Conservation (phyloP, 2,888 invertebrate species). For the Argyresthia goedartella region DNA sequence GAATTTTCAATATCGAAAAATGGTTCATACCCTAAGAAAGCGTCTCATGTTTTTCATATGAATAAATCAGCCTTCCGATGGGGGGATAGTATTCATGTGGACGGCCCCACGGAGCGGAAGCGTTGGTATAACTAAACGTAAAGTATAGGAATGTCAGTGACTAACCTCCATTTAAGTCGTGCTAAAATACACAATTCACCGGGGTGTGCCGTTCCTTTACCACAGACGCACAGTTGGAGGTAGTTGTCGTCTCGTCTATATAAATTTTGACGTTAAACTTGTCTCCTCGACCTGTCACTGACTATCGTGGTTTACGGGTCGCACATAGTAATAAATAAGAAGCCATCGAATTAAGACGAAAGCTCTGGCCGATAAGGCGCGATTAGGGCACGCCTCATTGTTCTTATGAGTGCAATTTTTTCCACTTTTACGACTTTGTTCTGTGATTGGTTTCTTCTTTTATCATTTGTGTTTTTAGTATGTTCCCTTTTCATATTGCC, state of each 20-base stretch:
- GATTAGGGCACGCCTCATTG: constrained; percentile 53
- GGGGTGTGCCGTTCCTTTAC: too few relatives aligned
- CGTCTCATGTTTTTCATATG: constrained; percentile 63
- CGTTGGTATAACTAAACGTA: too few relatives aligned
- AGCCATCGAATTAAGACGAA: constrained; percentile 64
- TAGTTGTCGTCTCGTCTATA: constrained; percentile 58
- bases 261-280: constrained; percentile 59
- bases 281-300: constrained; percentile 26
- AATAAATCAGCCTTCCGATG: constrained; percentile 47
- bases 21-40: constrained; percentile 36
- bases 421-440: constrained; percentile 38
- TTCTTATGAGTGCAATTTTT: constrained; percentile 50
- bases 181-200: not conserved
- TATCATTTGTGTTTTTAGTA: not conserved
- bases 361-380: constrained; percentile 47
- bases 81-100: not conserved
- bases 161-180: not conserved
- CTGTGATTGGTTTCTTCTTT: constrained; percentile 25
- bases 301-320: constrained; percentile 61
- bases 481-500: too few relatives aligned
- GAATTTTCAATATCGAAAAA: constrained; percentile 5
- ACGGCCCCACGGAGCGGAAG: not conserved
- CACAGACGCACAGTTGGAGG: constrained; percentile 21
- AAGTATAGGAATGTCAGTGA: not conserved
- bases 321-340: constrained; percentile 47